Conservation (phyloP, 2,113 vertebrate species). For the human (Homo sapiens) region DNA sequence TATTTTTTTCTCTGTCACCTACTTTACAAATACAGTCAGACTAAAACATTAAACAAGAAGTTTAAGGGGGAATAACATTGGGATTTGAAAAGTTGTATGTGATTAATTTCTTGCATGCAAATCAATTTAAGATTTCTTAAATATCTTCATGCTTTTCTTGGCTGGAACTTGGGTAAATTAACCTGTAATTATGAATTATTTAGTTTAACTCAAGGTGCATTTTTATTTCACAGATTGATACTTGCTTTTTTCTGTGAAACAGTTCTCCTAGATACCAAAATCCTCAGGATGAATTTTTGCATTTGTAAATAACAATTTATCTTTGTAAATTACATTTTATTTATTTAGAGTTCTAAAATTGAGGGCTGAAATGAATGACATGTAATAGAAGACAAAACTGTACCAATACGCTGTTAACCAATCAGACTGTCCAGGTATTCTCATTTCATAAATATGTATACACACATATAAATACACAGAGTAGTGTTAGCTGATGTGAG, state of each 20-base stretch:
- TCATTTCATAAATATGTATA: not conserved
- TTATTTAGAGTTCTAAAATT: constrained; percentile 36
- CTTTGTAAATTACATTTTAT: constrained; percentile 9
- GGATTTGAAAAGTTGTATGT: not conserved
- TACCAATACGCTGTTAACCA: not conserved
- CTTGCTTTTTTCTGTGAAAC: constrained; percentile 35
- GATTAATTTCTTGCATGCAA: not conserved
- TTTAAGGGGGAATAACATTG: constrained; percentile 14
- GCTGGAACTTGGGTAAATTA: not conserved
- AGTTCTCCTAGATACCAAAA: constrained; percentile 44
- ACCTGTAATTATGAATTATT: not conserved
- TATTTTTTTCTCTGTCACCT: not conserved
- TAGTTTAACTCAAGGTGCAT: not conserved
- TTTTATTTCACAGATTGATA: constrained; percentile 6
- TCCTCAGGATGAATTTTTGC: constrained; percentile 31
- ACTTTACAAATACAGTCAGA: not conserved
- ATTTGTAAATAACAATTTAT: constrained; percentile 44
- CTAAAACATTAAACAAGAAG: constrained; percentile 6
- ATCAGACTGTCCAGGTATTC: not conserved
- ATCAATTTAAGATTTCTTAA: not conserved
- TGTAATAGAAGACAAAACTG: not conserved
- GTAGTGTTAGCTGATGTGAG: not conserved
- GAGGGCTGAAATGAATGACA: not conserved
- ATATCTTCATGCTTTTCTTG: not conserved
- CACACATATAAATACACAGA: not conserved